A percentile compares a stretch with the other conserved stretches of the same genome.
Conservation (phyloP, 2,888 invertebrate genomes). For the Pollenia amentaria region DNA sequence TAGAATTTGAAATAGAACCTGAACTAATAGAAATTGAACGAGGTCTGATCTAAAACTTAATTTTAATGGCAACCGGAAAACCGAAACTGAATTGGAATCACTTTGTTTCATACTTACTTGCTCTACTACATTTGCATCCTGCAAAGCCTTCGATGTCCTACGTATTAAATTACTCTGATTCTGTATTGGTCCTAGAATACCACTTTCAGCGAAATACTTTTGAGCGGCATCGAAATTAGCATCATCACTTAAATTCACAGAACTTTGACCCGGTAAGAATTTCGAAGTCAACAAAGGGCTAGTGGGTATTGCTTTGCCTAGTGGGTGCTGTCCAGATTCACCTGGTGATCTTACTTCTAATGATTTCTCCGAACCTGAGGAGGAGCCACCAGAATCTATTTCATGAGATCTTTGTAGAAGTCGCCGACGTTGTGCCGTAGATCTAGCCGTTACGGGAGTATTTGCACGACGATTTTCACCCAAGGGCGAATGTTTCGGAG, state of each 20-base stretch:
- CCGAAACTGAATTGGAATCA: too few species aligned
- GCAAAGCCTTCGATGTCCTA: slow-evolving; percentile 80
- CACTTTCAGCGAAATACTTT: slow-evolving; percentile 80
- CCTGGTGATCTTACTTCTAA: slow-evolving; percentile 62
- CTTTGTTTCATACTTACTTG: slow-evolving; percentile 75
- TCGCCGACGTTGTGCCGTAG: slow-evolving; percentile 76
- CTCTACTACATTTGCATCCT: slow-evolving; percentile 79
- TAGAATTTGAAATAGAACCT: too few species aligned
- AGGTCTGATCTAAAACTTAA: too few species aligned
- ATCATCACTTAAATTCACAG: slow-evolving; percentile 61
- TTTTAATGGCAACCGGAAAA: too few species aligned
- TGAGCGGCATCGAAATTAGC: slow-evolving; percentile 78
- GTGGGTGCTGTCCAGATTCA: slow-evolving; percentile 29
- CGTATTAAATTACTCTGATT: slow-evolving; percentile 76
- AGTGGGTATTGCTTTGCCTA: slow-evolving; percentile 27
- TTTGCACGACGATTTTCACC: slow-evolving; percentile 56
- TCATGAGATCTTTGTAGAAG: slow-evolving; percentile 78
- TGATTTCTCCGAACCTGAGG: slow-evolving; percentile 77
- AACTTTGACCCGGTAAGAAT: not conserved
- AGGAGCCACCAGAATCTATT: slow-evolving; percentile 77
- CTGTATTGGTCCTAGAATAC: slow-evolving; percentile 79
- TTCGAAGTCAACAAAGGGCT: slow-evolving; percentile 57
- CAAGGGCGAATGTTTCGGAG: slow-evolving; percentile 76
- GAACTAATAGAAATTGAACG: too few species aligned
- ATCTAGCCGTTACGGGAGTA: slow-evolving; percentile 64